Percentiles rank a stretch among this genome's conserved stretches.
phyloP scores from a whole-genome alignment of 2,797 vertebrate genomes.

The Coracias cyanogaster region DNA sequence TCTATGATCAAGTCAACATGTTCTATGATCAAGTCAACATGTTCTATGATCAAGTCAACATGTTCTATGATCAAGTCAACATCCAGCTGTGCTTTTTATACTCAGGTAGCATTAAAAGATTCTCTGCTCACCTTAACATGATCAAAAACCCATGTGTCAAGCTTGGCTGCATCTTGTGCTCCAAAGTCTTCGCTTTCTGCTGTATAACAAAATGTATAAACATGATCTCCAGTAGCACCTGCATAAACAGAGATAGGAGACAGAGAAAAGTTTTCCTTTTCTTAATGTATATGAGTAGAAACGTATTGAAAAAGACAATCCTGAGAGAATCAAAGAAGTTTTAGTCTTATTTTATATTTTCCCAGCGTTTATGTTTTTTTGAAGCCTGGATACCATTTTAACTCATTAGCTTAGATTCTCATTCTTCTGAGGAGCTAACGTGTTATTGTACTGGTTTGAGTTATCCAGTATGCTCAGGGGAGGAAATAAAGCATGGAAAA shows the following conservation, averaged over 20 bases:
- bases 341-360: not conserved
- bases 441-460: too few relatives aligned
- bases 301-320: not conserved
- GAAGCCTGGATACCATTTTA: not conserved
- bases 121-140: conserved; percentile 87
- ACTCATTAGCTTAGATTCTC: not conserved
- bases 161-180: conserved; percentile 88
- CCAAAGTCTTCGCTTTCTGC: conserved; percentile 92
- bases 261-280: not conserved
- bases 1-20: not conserved
- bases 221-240: conserved; percentile 92
- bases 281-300: not conserved
- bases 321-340: not conserved
- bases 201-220: conserved; percentile 88
- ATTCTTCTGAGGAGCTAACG: too few relatives aligned
- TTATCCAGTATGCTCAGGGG: not conserved
- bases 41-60: not conserved
- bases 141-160: conserved; percentile 95
- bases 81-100: not conserved
- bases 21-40: not conserved
- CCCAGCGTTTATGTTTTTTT: not conserved
- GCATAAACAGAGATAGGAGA: not conserved
- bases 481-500: not conserved
- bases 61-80: not conserved
- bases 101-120: not conserved